Evolutionary conservation across 2,888 invertebrate species (phyloP).

Genomic region (Entomobrya proxima): DNA sequence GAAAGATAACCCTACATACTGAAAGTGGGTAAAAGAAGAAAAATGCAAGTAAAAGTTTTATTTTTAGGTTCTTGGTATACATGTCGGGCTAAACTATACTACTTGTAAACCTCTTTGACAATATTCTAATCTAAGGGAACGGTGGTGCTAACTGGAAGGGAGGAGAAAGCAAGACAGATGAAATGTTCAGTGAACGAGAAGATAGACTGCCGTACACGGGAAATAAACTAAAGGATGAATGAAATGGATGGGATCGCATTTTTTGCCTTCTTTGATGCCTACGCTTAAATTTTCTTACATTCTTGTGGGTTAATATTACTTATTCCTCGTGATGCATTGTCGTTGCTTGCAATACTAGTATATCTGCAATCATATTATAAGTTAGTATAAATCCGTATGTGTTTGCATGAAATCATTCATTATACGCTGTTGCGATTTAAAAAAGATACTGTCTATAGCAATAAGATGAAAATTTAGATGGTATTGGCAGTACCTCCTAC

Average conservation of each 20-base stretch:
- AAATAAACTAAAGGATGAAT: conserved; percentile 63
- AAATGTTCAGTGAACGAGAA: conserved; percentile 63
- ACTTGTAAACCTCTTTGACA: conserved; percentile 5
- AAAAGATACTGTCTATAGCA: too few species aligned
- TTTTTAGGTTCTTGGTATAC: background rate
- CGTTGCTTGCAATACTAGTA: too few species aligned
- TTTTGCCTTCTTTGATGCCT: conserved; percentile 1
- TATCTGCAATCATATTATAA: too few species aligned
- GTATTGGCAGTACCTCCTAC: too few species aligned
- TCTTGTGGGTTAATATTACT: conserved; percentile 27
- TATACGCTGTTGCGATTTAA: too few species aligned
- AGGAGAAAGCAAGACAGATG: conserved; percentile 51
- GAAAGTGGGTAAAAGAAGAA: too few species aligned
- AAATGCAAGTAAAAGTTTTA: too few species aligned
- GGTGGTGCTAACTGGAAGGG: conserved; percentile 19
- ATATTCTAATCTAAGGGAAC: conserved; percentile 56
- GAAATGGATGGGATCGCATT: conserved; percentile 58
- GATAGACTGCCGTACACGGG: conserved; percentile 63
- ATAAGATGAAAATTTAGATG: too few species aligned
- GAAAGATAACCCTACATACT: conserved; percentile 4
- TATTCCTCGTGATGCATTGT: conserved; percentile 5
- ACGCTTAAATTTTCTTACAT: background rate
- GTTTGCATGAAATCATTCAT: too few species aligned
- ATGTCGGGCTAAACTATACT: background rate
- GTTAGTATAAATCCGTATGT: too few species aligned